Evolutionary conservation across 2,888 invertebrate genomes (phyloP).

Genomic region (Lycaena phlaeas): DNA sequence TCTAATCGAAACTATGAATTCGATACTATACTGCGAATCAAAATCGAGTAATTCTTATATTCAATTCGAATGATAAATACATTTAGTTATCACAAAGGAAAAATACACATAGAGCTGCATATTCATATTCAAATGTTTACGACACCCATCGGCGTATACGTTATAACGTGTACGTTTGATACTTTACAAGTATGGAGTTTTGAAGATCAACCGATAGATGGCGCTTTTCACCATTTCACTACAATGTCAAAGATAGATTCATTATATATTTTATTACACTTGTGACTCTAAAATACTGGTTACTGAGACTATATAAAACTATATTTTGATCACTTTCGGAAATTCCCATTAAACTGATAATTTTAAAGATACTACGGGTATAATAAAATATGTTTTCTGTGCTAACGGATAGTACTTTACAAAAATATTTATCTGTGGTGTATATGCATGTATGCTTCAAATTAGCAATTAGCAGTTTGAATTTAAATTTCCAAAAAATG

Average conservation of each 20-base stretch:
- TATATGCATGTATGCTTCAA: not conserved
- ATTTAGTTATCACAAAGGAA: conserved; percentile 1
- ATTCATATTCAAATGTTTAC: not conserved
- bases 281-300: no score
- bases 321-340: no score
- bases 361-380: conserved; percentile 2
- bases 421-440: conserved; percentile 6
- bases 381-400: conserved; percentile 5
- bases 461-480: not conserved
- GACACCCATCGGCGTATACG: no score
- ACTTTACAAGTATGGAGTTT: no score
- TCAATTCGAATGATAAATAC: not conserved
- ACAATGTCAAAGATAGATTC: no score
- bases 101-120: not conserved
- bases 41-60: conserved; percentile 1
- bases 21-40: not conserved
- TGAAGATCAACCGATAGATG: no score
- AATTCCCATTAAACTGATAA: conserved; percentile 1
- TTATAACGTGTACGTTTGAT: no score
- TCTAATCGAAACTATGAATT: not conserved
- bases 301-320: not conserved
- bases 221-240: no score
- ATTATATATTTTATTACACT: no score
- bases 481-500: not conserved
- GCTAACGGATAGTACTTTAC: not conserved